Percentiles rank a stretch among this genome's conserved stretches.
Evolutionary conservation across 2,888 invertebrate species (phyloP).

Genomic region (Orthonychiurus folsomi): DNA sequence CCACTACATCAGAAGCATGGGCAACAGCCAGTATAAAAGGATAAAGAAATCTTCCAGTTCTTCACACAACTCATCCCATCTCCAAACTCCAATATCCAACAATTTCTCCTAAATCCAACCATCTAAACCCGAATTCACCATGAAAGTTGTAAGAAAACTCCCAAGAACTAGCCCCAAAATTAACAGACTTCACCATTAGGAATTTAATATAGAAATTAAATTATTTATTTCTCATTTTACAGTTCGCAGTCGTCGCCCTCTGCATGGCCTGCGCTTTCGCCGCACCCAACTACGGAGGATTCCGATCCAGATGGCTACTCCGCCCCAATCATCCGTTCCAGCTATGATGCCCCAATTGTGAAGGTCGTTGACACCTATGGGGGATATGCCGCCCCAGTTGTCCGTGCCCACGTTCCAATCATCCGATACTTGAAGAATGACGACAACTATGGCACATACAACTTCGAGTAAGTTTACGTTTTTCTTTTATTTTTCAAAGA

Average conservation of each 20-base stretch:
- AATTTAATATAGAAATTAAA: background rate
- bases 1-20: too few species aligned
- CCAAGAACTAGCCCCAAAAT: too few species aligned
- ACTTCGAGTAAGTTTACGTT: constrained; percentile 23
- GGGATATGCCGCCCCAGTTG: background rate
- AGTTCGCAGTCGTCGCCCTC: constrained; percentile 14
- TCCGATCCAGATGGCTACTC: background rate
- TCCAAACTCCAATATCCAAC: background rate
- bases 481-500: background rate
- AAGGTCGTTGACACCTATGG: constrained; percentile 3
- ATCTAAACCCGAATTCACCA: constrained; percentile 3
- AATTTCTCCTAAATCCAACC: background rate
- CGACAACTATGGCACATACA: constrained; percentile 27
- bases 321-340: background rate
- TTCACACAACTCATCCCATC: background rate
- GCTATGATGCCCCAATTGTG: background rate
- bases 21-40: background rate
- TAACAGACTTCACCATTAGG: background rate
- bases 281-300: constrained; percentile 13
- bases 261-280: constrained; percentile 17
- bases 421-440: constrained; percentile 21
- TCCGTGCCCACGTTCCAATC: constrained; percentile 22
- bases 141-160: constrained; percentile 11
- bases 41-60: background rate
- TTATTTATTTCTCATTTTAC: background rate